Percentiles rank a stretch among this genome's conserved stretches.
Evolutionary conservation across 2,113 vertebrate genomes (phyloP).

Genomic region (Notothenia coriiceps): DNA sequence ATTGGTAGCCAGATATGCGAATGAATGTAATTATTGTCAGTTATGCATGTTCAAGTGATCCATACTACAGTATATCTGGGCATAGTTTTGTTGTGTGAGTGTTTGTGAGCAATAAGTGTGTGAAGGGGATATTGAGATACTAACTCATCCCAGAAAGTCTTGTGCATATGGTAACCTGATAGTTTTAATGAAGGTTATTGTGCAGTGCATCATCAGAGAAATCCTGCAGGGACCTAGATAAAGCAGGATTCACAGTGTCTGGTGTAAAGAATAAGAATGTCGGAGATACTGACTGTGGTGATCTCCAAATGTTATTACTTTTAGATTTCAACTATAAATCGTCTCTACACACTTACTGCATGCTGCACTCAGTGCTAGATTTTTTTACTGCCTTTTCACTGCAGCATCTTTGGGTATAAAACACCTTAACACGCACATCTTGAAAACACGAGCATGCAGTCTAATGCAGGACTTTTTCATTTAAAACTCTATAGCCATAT

Average conservation of each 20-base stretch:
- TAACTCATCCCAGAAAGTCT: constrained; percentile 50
- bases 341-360: background rate
- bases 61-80: constrained; percentile 1
- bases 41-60: background rate
- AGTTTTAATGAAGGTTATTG: background rate
- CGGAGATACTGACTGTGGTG: background rate
- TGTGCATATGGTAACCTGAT: background rate
- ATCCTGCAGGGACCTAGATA: background rate
- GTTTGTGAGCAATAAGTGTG: constrained; percentile 1
- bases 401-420: background rate
- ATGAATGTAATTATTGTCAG: background rate
- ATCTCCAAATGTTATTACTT: constrained; percentile 1
- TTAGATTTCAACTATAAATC: background rate
- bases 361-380: background rate
- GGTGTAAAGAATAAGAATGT: background rate
- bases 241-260: constrained; percentile 33
- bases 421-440: background rate
- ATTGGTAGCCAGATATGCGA: background rate
- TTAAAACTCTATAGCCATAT: constrained; percentile 26
- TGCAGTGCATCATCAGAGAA: background rate
- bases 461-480: constrained; percentile 17
- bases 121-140: constrained; percentile 12
- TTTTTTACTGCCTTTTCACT: background rate
- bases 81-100: constrained; percentile 8
- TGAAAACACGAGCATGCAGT: constrained; percentile 17